These are phyloP conservation scores for Camponotus floridanus DNA, from an alignment of 1,140 invertebrate genomes.

Conservation along the genomic window DNA sequence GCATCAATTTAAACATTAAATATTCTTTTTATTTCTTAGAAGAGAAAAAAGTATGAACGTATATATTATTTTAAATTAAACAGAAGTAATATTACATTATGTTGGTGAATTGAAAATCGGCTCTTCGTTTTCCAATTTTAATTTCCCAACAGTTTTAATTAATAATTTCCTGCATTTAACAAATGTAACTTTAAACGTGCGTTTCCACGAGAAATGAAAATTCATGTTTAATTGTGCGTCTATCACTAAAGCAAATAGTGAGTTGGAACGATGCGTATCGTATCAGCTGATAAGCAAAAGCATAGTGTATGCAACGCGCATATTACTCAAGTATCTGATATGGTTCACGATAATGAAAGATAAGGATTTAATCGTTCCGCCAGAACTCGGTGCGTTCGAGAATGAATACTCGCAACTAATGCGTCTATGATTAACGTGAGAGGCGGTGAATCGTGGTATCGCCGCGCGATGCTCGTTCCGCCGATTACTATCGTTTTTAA, in stretches of 20 bases:
- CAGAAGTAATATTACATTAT: not conserved
- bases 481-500: slow-evolving; percentile 68
- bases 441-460: slow-evolving; percentile 27
- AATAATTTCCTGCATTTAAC: not conserved
- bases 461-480: slow-evolving; percentile 44
- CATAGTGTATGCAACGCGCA: slow-evolving; percentile 14
- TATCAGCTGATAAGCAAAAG: slow-evolving; percentile 35
- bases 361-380: slow-evolving; percentile 52
- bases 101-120: not conserved
- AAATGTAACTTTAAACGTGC: slow-evolving; percentile 9
- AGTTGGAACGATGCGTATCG: slow-evolving; percentile 14
- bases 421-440: slow-evolving; percentile 52
- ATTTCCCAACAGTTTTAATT: not conserved
- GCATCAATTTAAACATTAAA: not conserved
- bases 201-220: slow-evolving; percentile 33
- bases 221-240: slow-evolving; percentile 19
- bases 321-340: slow-evolving; percentile 18
- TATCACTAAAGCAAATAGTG: slow-evolving; percentile 38
- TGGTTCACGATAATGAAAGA: slow-evolving; percentile 30
- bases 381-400: not conserved
- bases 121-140: slow-evolving; percentile 14
- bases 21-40: not conserved
- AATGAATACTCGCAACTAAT: slow-evolving; percentile 47
- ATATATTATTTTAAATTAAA: not conserved
- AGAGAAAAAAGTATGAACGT: too few relatives aligned